These are phyloP conservation scores for Acanthosepion lycidas DNA, from an alignment of 2,888 invertebrate species.

Conservation along the genomic window DNA sequence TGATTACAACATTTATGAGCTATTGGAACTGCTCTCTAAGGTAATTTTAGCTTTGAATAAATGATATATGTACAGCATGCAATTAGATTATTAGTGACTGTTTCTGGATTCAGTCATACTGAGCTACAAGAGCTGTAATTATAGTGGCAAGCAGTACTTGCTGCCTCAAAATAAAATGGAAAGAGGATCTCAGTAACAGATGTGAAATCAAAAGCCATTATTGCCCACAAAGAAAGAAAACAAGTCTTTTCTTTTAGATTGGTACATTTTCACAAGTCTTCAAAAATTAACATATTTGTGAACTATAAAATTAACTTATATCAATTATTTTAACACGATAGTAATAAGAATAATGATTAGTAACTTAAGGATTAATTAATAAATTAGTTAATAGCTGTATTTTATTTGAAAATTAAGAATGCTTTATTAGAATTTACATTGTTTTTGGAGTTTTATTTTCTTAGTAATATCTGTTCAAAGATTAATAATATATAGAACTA, in stretches of 20 bases:
- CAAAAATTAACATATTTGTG: not conserved
- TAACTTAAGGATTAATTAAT: not conserved
- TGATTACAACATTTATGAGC: not conserved
- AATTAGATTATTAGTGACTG: not conserved
- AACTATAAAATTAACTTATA: not conserved
- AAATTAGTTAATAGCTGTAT: not conserved
- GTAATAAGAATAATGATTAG: not conserved
- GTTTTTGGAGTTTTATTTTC: not conserved
- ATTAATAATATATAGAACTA: not conserved
- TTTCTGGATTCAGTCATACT: constrained; percentile 6
- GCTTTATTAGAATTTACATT: not conserved
- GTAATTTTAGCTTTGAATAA: constrained; percentile 11
- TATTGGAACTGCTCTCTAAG: constrained; percentile 8
- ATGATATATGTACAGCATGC: not conserved
- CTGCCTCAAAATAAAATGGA: not conserved
- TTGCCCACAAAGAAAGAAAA: not conserved
- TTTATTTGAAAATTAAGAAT: not conserved
- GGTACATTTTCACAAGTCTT: not conserved
- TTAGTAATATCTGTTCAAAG: not conserved
- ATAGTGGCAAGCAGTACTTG: not conserved
- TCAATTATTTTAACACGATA: not conserved
- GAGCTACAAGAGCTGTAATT: not conserved
- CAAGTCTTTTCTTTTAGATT: not conserved
- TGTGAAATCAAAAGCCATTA: constrained; percentile 10
- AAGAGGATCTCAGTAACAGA: not conserved